Base-by-base conservation (phyloP, 35 echinoderm and acorn worm genomes). In the Chiridota heheva region DNA sequence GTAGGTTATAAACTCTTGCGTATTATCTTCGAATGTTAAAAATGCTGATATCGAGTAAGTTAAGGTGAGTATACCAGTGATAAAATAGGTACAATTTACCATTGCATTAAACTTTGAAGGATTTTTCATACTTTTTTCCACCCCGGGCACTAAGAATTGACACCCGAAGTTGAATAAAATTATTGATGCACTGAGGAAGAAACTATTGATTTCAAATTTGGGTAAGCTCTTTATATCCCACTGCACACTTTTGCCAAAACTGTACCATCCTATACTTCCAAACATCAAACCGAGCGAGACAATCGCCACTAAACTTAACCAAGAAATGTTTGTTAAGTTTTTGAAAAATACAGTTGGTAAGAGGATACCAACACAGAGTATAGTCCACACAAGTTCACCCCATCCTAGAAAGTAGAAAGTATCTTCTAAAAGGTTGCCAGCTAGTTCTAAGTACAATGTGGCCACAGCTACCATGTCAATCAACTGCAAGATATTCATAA, bases 101-200 rank as follows among this genome's bases (percentile, higher is more conserved):
- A 98, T 88, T 10, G 39, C 16, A 53, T 91, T 86, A 29, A 98
- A 98, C 16, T 67, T 66, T 10, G 84, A 44, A 38, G 67, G 61
- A 31, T 91, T 67, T 31, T 45, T 58, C 84, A 98, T 87, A 71
- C 95, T 98, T 18, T 91, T 81, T 62, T 98, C 95, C 28, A 98
- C 95, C 7, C 95, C 86, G 0, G 95, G 95, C 81, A 98, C 90
- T 40, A 98, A 62, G 58, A 98, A 98, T 61, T 98, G 95, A 16
- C 89, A 87, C 4, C 95, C 95, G 51, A 98, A 98, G 48, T 91
- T 98, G 49, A 98, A 91, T 0, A 91, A 47, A 24, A 98, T 98
- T 1, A 98, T 91, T 13, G 95, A 90, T 38, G 84, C 82, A 70
- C 95, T 98, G 28, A 98, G 46, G 0, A 81, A 82, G 65, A 85